These are phyloP conservation scores for Drosophila miranda DNA, from an alignment of 1,140 invertebrate species.

Conservation along the genomic window DNA sequence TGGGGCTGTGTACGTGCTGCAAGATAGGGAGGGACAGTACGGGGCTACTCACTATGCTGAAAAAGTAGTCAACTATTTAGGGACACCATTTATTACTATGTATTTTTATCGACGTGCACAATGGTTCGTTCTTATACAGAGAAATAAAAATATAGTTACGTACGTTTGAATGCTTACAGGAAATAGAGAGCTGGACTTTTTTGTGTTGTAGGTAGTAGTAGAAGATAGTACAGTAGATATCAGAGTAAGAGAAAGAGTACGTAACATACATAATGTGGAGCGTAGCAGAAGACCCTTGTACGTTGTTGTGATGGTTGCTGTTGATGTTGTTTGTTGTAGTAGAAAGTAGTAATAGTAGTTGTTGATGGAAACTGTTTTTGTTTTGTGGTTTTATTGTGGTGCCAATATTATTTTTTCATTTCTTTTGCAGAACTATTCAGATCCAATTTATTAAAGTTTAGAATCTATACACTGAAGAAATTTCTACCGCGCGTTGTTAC, in stretches of 20 bases:
- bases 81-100: conserved; percentile 7
- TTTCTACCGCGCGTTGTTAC: no score
- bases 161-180: conserved; percentile 57
- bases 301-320: conserved; percentile 34
- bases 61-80: not conserved
- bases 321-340: conserved; percentile 21
- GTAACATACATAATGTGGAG: conserved; percentile 35
- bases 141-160: conserved; percentile 44
- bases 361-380: conserved; percentile 1
- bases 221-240: conserved; percentile 35
- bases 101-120: conserved; percentile 27
- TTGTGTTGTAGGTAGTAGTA: conserved; percentile 52
- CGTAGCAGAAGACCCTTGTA: conserved; percentile 41
- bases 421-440: not conserved
- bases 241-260: conserved; percentile 28
- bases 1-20: not conserved
- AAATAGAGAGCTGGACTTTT: conserved; percentile 36
- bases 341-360: conserved; percentile 10
- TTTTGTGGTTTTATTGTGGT: not conserved
- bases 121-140: conserved; percentile 17
- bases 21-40: no score
- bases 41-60: conserved; percentile 6
- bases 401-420: conserved; percentile 3
- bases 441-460: not conserved
- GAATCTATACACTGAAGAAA: no score